Base-by-base conservation (phyloP, 1,140 invertebrate species). In the Apis florea region DNA sequence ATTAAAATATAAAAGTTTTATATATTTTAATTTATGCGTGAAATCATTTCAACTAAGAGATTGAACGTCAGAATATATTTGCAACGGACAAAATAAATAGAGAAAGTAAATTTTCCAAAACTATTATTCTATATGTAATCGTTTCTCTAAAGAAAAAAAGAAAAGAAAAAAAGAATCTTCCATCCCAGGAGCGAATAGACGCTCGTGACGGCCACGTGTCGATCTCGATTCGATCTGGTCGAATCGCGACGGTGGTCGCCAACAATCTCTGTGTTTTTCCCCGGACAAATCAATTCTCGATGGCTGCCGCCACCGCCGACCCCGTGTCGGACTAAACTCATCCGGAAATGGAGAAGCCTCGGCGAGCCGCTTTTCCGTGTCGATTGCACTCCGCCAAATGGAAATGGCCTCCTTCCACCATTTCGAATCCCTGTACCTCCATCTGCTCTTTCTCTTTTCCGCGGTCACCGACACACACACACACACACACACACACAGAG, bases 261-360 rank as follows among this genome's bases (percentile, higher is more conserved):
- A 40, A 73, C 79, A 71, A 80, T 80, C 63, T 66, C 26, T 66
- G 82, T 79, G 69, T 84, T 85, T 40, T 85, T 85, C 76, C 82
- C 79, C 47, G 71, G 79, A 85, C 82, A 84, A 85, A 85, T 85
- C 83, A 84, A 85, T 85, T 84, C 66, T 84, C 79, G 67, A 80
- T 81, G 68, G 73, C 68, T 26, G 56, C 66, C 66, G 69, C 66
- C 66, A 58, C 64, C 75, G n/a, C n/a, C n/a, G n/a, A n/a, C 59
- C 75, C 31, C 31, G 61, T 67, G 72, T 49, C 80, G 59, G 26
- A 40, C 79, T 80, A 79, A 84, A 84, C 84, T 66, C 82, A 67
- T 64, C 54, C 82, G 82, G 83, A 75, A 84, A 85, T 85, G 67
- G 71, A 84, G 83, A 69, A 80, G 66, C 71, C 73, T 70, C 82